Base-by-base conservation (phyloP, 2,888 invertebrate genomes). In the Uropetala carovei region DNA sequence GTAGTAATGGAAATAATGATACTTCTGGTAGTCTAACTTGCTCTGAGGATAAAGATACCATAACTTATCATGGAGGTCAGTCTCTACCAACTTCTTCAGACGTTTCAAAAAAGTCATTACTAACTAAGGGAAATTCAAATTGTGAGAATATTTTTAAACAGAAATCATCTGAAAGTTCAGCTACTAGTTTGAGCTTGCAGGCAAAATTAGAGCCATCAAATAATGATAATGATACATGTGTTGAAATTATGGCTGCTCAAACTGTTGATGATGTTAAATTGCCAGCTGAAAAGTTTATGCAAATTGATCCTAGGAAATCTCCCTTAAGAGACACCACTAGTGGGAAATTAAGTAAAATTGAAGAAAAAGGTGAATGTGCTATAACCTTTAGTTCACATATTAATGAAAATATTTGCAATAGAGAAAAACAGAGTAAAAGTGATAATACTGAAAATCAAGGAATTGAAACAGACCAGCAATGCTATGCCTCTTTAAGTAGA, bases 401-500 rank as follows among this genome's bases (percentile, higher is more conserved):
- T 43, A 18, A n/a, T n/a, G 43, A 18, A 16, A 10, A 58, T 5
- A 43, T 43, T 84, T 43, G 8, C 57, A 22, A n/a, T 64, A 57
- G 30, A 22, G 92, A 75, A 92, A 27, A 85, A 83, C 14, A 30
- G 68, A 75, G n/a, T 16, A 1, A 8, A 43, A 14, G 14, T 16
- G 18, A 64, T n/a, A 0, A 30, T 14, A n/a, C 59, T 92, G 82
- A 10, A 30, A 64, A 30, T n/a, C 30, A 85, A 64, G 92, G 75
- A 57, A 68, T 68, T 60, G 7, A n/a, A 57, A 84, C 30, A 43
- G 60, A 8, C 0, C 43, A 22, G 11, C 43, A 57, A 27, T 5
- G 68, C 16, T 16, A n/a, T 86, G 83, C 83, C 86, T 92, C 92
- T 16, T 56, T 18, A 59, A 81, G 75, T 10, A 92, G 93, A 89